These are phyloP conservation scores for Aphelocoma californica DNA, from an alignment of 2,797 vertebrate species.

Conservation along the genomic window DNA sequence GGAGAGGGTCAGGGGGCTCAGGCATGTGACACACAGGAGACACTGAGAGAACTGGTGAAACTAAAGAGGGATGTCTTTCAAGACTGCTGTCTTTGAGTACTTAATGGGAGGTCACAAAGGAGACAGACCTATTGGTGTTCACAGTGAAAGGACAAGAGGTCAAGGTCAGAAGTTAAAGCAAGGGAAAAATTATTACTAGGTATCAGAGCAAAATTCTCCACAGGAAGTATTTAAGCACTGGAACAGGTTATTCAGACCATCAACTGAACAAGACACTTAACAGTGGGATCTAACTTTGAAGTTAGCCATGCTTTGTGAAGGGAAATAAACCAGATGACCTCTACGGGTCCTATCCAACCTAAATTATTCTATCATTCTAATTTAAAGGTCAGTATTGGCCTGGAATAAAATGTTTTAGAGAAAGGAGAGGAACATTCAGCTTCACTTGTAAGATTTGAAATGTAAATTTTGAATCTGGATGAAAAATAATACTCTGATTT, in stretches of 20 bases:
- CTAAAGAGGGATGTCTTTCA: background rate
- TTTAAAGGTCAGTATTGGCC: background rate
- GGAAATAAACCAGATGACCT: background rate
- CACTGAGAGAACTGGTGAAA: background rate
- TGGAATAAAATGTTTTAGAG: background rate
- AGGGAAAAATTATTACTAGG: background rate
- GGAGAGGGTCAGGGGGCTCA: background rate
- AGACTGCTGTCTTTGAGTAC: background rate
- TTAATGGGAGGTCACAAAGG: background rate
- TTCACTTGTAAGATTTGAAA: background rate
- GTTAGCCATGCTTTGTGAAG: background rate
- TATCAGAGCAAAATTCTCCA: background rate
- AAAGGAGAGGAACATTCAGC: background rate
- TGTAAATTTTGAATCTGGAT: background rate
- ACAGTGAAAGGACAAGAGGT: background rate
- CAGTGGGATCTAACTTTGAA: background rate
- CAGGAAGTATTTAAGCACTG: background rate
- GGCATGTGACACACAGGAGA: background rate
- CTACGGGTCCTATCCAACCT: background rate
- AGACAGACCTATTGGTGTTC: background rate
- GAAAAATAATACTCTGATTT: background rate
- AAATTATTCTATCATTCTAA: background rate
- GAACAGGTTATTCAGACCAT: background rate
- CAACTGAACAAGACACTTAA: background rate
- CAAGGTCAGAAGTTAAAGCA: background rate